Base-by-base conservation (phyloP, 1,140 invertebrate species). In the Camponotus floridanus region DNA sequence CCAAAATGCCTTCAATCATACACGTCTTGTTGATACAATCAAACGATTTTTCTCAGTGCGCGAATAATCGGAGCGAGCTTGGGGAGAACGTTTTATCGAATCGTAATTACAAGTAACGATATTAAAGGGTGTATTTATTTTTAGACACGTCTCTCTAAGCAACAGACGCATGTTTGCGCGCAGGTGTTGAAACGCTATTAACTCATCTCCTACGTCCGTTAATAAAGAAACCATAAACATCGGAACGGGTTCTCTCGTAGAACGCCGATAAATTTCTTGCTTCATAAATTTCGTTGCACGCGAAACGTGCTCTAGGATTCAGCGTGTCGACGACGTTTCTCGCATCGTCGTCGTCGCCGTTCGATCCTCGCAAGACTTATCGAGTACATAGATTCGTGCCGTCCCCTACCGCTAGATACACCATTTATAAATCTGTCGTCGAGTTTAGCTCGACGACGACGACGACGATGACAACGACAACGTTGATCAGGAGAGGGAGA, bases 211-310 rank as follows among this genome's bases (percentile, higher is more conserved):
- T 48, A 13, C 48, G 45, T 26, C 74, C 36, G 13, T 79, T 78
- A 85, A 76, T 76, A 85, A 76, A 85, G 83, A 65, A 85, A 76
- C 62, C 45, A 85, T 85, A 85, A 85, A 85, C 74, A 83, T 73
- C 55, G 26, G 18, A 83, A 74, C 79, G 79, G 57, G 79, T 74
- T 83, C 33, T 55, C 79, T 21, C 9, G 68, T 8, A 55, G 55
- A 26, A 3, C 36, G 4, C 68, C 79, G 79, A 83, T 83, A 83
- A 83, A 83, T 74, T 83, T 83, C 79, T 83, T 83, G 79, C 68
- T 21, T 83, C 68, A 83, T 74, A 83, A 83, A 83, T 83, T 83
- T 81, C 55, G 79, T 74, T 61, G 79, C 79, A 26, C 79, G 39
- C 79, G 39, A 81, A 71, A 71, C 68, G 55, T 57, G 39, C 13